These are phyloP conservation scores for Napeogenes sylphis DNA, from an alignment of 2,888 invertebrate genomes.

Conservation along the genomic window DNA sequence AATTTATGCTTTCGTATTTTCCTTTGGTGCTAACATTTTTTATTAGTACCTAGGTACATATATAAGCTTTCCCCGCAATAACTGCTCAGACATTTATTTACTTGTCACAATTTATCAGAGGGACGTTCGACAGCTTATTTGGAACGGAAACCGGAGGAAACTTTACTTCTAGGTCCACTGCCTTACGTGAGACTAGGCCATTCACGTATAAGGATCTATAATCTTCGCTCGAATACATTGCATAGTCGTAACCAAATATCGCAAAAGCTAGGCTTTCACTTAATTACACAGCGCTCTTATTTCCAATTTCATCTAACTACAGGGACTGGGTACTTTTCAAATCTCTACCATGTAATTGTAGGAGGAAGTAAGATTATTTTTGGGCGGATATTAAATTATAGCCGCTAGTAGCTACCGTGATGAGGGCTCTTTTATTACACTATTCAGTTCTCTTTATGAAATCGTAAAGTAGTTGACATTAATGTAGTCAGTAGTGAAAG, in stretches of 20 bases:
- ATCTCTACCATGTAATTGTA: slow-evolving; percentile 36
- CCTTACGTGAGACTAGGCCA: slow-evolving; percentile 36
- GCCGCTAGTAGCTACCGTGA: slow-evolving; percentile 55
- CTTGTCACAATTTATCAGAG: slow-evolving; percentile 5
- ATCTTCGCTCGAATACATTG: slow-evolving; percentile 32
- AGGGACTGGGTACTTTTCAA: slow-evolving; percentile 13
- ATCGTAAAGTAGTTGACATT: slow-evolving; percentile 9
- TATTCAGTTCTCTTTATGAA: slow-evolving; percentile 13
- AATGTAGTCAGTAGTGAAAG: too few species aligned
- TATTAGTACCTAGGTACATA: too few species aligned
- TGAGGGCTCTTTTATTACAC: slow-evolving; percentile 63
- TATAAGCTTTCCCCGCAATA: background rate
- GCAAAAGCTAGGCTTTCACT: slow-evolving; percentile 31
- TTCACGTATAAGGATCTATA: slow-evolving; percentile 35
- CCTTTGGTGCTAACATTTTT: too few species aligned
- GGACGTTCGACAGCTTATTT: slow-evolving; percentile 17
- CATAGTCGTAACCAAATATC: slow-evolving; percentile 33
- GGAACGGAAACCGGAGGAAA: slow-evolving; percentile 38
- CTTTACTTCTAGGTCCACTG: slow-evolving; percentile 35
- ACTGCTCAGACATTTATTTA: background rate
- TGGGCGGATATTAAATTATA: slow-evolving; percentile 76
- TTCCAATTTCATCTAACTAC: slow-evolving; percentile 13
- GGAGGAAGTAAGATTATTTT: slow-evolving; percentile 65
- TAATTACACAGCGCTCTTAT: slow-evolving; percentile 25
- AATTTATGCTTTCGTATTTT: too few species aligned